phyloP scores from a whole-genome alignment of 2,888 invertebrate genomes.

The Clitarchus hookeri region DNA sequence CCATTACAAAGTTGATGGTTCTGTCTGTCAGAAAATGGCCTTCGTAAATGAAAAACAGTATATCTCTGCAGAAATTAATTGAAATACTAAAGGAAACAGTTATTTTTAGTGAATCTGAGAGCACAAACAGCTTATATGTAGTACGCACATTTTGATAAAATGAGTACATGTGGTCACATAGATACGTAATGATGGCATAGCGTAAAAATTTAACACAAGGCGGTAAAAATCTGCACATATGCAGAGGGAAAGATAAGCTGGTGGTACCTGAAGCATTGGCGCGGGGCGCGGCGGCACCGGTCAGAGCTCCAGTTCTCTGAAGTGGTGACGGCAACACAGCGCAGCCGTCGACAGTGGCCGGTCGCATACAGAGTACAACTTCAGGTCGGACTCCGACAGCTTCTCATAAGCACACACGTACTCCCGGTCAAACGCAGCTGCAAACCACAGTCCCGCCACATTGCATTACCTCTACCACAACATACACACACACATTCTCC shows the following conservation, averaged over 20 bases:
- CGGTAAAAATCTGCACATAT: neutral
- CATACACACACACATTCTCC: no score
- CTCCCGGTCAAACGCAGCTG: slow-evolving; percentile 86
- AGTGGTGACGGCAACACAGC: slow-evolving; percentile 85
- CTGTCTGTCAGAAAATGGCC: no score
- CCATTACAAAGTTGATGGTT: no score
- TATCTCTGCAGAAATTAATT: no score
- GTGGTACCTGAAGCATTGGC: neutral
- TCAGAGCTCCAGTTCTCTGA: slow-evolving; percentile 58
- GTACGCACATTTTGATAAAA: no score
- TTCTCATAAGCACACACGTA: slow-evolving; percentile 81
- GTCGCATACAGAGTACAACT: slow-evolving; percentile 72
- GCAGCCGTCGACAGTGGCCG: slow-evolving; percentile 78
- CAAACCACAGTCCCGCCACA: slow-evolving; percentile 34
- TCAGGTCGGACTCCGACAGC: slow-evolving; percentile 69
- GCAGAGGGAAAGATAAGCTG: neutral
- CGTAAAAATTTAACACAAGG: neutral
- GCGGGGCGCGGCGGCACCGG: neutral
- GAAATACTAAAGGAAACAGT: no score
- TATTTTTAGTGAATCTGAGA: no score
- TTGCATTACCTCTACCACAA: no score
- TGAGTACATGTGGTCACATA: no score
- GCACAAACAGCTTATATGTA: no score
- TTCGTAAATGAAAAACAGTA: no score
- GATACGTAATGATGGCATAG: no score